These are phyloP conservation scores for Zingel zingel DNA, from an alignment of 2,113 vertebrate species.

Conservation along the genomic window DNA sequence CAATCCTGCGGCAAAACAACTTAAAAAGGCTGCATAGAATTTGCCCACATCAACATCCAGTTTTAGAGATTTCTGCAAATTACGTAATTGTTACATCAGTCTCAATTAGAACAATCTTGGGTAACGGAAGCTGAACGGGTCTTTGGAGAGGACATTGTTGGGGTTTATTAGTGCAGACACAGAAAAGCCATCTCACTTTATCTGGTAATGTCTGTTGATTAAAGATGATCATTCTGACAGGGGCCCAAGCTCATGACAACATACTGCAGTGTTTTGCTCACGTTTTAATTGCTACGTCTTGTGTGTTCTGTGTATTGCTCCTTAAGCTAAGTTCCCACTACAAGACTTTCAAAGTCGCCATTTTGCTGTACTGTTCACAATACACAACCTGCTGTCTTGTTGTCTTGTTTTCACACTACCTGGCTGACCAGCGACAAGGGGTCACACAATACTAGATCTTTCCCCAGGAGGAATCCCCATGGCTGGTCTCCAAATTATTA, in stretches of 20 bases:
- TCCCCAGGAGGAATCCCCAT: too few relatives aligned
- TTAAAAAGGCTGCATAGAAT: conserved; percentile 29
- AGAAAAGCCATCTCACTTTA: conserved; percentile 34
- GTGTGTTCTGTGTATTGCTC: not conserved
- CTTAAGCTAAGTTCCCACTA: too few relatives aligned
- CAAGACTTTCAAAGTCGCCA: too few relatives aligned
- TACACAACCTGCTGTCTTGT: too few relatives aligned
- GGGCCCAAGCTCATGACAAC: conserved; percentile 31
- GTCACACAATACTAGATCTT: too few relatives aligned
- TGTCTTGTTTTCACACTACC: too few relatives aligned
- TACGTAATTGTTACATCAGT: conserved; percentile 66
- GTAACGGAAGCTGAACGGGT: conserved; percentile 25
- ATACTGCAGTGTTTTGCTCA: conserved; percentile 28
- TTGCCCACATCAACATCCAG: conserved; percentile 54
- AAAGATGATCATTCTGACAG: conserved; percentile 49
- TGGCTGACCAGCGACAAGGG: too few relatives aligned
- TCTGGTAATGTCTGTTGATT: conserved; percentile 51
- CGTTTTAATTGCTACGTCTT: conserved; percentile 54
- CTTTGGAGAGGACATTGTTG: conserved; percentile 42
- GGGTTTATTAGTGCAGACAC: conserved; percentile 35
- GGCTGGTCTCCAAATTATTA: too few relatives aligned
- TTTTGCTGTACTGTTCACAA: too few relatives aligned
- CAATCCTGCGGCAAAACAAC: conserved; percentile 53
- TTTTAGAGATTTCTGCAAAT: conserved; percentile 57
- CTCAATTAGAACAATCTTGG: conserved; percentile 60